Evolutionary conservation across 2,888 invertebrate species (phyloP).

Genomic region (Amphipyra tragopoginis): DNA sequence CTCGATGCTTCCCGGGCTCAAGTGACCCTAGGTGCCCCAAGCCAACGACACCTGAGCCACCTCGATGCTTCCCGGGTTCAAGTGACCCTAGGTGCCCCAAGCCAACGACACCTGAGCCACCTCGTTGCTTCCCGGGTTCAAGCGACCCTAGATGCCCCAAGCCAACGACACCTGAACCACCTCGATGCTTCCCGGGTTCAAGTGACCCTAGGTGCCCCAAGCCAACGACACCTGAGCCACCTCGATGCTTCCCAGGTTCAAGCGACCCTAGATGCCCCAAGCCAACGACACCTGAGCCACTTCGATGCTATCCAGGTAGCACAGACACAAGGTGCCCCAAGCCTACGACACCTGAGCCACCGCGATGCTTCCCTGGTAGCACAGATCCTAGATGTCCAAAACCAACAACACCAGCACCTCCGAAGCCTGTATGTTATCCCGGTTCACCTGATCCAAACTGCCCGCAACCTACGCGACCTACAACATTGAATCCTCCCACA

Average conservation of each 20-base stretch:
- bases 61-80: constrained; percentile 52
- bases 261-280: constrained; percentile 72
- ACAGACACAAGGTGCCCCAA: constrained; percentile 75
- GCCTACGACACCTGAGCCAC: constrained; percentile 54
- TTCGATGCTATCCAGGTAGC: constrained; percentile 67
- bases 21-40: constrained; percentile 68
- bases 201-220: constrained; percentile 65
- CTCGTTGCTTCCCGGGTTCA: constrained; percentile 59
- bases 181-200: not conserved
- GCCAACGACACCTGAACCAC: no score
- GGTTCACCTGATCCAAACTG: constrained; percentile 63
- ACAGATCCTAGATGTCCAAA: constrained; percentile 51
- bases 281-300: constrained; percentile 64
- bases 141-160: no score
- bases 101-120: constrained; percentile 59
- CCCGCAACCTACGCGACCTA: constrained; percentile 59
- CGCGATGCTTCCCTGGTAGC: constrained; percentile 48
- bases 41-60: constrained; percentile 58
- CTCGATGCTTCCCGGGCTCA: constrained; percentile 60
- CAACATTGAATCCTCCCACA: constrained; percentile 59
- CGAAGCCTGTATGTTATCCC: constrained; percentile 54
- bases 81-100: constrained; percentile 53
- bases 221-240: constrained; percentile 62
- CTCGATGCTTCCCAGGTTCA: constrained; percentile 67
- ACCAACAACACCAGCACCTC: constrained; percentile 43